Evolutionary conservation across 2,797 vertebrate genomes (phyloP).

Genomic region (Myripristis murdjan): DNA sequence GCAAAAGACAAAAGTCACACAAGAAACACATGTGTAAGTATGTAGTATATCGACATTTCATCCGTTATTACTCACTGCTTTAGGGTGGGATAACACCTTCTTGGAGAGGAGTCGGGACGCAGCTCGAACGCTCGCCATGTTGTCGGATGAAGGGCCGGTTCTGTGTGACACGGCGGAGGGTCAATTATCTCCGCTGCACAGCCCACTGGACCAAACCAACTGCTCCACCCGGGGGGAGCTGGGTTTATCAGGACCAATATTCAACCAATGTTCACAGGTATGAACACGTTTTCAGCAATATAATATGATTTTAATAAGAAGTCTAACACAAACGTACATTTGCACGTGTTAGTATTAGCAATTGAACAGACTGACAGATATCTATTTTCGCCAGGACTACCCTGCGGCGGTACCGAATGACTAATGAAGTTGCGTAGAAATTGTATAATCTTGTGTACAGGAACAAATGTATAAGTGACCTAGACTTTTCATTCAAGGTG

Average conservation of each 20-base stretch:
- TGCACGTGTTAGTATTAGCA: rapidly evolving
- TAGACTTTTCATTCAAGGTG: constrained; percentile 81
- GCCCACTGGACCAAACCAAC: constrained; percentile 64
- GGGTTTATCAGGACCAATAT: rapidly evolving
- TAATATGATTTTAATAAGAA: too few relatives aligned
- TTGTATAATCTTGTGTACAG: constrained; percentile 63
- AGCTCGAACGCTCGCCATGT: constrained; percentile 75
- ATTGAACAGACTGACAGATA: rapidly evolving
- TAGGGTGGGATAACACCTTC: constrained; percentile 55
- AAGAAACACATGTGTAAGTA: rapidly evolving
- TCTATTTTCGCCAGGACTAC: rapidly evolving
- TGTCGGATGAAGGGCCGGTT: constrained; percentile 31
- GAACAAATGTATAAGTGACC: constrained; percentile 79
- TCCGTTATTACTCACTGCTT: constrained; percentile 61
- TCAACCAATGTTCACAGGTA: neutral
- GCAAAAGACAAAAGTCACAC: neutral
- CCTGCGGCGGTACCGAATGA: constrained; percentile 13
- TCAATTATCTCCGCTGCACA: constrained; percentile 18
- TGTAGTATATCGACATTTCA: rapidly evolving
- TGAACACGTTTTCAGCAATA: rapidly evolving
- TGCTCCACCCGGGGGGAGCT: constrained; percentile 16
- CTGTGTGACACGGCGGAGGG: neutral
- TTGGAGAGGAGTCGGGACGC: constrained; percentile 74
- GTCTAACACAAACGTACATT: too few relatives aligned
- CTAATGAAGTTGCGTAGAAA: constrained; percentile 22